phyloP scores from a whole-genome alignment of 2,113 vertebrate species.

The Apus apus region DNA sequence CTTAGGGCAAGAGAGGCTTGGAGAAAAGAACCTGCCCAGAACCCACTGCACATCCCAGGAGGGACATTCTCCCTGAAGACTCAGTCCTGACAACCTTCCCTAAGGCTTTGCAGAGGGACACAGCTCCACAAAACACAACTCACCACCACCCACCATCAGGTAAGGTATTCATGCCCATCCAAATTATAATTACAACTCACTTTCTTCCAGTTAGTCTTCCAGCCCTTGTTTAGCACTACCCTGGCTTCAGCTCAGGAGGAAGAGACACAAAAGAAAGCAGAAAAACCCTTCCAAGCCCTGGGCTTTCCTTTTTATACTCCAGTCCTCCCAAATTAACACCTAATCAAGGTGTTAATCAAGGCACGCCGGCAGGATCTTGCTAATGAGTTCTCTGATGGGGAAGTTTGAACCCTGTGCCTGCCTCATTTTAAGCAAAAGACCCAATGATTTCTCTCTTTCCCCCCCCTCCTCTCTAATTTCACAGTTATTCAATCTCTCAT shows the following conservation, averaged over 20 bases:
- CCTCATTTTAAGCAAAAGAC: neutral
- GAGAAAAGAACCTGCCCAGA: neutral
- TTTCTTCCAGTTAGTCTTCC: neutral
- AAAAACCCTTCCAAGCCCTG: rapidly evolving
- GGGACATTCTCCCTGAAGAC: neutral
- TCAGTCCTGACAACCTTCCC: neutral
- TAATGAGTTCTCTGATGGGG: neutral
- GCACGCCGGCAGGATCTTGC: neutral
- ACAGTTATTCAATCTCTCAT: neutral
- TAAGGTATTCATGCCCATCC: neutral
- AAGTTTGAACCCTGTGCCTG: neutral
- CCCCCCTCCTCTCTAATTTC: neutral
- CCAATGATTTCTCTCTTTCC: neutral
- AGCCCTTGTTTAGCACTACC: neutral
- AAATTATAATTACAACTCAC: neutral
- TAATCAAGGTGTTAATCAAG: neutral
- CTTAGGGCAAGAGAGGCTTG: neutral
- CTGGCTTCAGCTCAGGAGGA: neutral
- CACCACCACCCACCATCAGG: neutral
- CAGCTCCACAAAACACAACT: neutral
- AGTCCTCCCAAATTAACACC: neutral
- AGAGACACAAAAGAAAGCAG: neutral
- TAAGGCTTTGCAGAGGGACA: neutral
- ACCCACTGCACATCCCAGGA: neutral
- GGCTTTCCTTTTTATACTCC: neutral